phyloP scores from a whole-genome alignment of 1,140 invertebrate species.

The Alviniconcha marisindica region DNA sequence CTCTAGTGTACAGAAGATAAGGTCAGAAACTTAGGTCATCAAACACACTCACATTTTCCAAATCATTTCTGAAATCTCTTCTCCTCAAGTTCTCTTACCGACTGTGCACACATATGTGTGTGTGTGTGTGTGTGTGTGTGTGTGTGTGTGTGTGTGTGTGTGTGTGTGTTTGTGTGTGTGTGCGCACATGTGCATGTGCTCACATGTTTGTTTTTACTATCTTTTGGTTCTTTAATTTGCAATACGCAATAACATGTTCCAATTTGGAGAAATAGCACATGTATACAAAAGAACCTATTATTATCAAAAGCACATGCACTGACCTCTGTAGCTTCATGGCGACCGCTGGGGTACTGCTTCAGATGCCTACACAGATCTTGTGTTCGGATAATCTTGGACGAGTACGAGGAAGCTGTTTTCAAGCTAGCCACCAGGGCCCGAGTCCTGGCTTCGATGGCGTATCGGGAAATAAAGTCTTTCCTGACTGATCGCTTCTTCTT shows the following conservation, averaged over 20 bases:
- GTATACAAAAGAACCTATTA: too few relatives aligned
- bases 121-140: not conserved
- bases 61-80: not conserved
- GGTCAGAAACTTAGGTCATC: too few relatives aligned
- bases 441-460: conserved; percentile 77
- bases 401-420: conserved; percentile 79
- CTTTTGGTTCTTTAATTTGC: too few relatives aligned
- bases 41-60: not conserved
- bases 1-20: too few relatives aligned
- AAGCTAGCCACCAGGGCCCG: conserved; percentile 83
- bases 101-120: not conserved
- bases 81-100: not conserved
- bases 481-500: conserved; percentile 46
- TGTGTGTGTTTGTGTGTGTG: not conserved
- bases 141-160: not conserved
- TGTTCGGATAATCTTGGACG: conserved; percentile 80
- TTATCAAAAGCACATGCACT: too few relatives aligned
- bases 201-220: too few relatives aligned
- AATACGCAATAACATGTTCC: too few relatives aligned
- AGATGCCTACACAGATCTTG: conserved; percentile 85
- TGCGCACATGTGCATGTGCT: not conserved
- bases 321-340: conserved; percentile 84
- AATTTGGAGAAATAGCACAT: too few relatives aligned
- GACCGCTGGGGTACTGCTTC: conserved; percentile 84
- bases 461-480: conserved; percentile 58